Evolutionary conservation across 2,888 invertebrate genomes (phyloP).

Genomic region (Zhengitettix transpicula): DNA sequence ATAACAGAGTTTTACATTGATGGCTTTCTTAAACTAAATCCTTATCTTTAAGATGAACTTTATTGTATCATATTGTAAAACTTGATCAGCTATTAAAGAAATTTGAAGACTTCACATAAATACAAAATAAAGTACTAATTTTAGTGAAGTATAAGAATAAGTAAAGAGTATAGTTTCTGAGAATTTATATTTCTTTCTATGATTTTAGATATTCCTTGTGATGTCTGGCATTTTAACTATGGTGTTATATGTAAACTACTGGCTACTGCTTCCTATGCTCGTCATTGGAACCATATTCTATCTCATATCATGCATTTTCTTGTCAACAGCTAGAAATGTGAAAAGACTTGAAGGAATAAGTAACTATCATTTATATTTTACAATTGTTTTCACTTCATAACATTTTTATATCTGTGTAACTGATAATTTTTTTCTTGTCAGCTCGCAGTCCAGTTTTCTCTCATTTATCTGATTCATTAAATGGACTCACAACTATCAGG

Average conservation of each 20-base stretch:
- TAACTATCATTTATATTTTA: constrained; percentile 17
- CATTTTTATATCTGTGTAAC: background rate
- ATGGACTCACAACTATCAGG: constrained; percentile 75
- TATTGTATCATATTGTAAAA: no score
- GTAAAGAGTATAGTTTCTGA: no score
- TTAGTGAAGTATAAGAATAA: no score
- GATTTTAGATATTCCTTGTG: constrained; percentile 41
- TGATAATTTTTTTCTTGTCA: constrained; percentile 20
- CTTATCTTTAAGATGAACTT: no score
- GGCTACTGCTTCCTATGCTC: constrained; percentile 44
- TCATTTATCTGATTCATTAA: constrained; percentile 71
- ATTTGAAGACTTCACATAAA: no score
- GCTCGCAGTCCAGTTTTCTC: constrained; percentile 83
- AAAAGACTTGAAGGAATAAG: constrained; percentile 43
- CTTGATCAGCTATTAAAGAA: no score
- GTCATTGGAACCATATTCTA: constrained; percentile 46
- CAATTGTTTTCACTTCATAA: background rate
- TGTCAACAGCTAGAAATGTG: constrained; percentile 53
- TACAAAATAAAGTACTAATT: no score
- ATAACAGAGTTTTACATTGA: no score
- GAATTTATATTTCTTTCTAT: background rate
- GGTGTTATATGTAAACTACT: constrained; percentile 52
- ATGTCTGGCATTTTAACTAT: constrained; percentile 53
- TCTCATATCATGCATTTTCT: constrained; percentile 44
- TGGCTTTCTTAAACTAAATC: no score